These are phyloP conservation scores for Bubo scandiacus DNA, from an alignment of 2,113 vertebrate genomes.

Conservation along the genomic window DNA sequence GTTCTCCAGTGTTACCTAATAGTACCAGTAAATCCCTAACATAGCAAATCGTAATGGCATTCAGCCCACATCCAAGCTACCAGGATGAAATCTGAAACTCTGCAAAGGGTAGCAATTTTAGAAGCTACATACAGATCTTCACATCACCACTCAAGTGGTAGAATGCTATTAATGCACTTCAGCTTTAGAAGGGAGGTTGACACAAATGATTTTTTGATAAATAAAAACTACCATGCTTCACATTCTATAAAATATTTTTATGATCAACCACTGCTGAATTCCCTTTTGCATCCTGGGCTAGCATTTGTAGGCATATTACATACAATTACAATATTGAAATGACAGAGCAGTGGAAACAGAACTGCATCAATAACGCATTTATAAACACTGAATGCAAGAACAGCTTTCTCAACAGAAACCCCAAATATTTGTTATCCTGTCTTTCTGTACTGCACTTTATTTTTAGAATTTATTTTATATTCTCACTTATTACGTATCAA, in stretches of 20 bases:
- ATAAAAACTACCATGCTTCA: not conserved
- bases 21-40: constrained; percentile 59
- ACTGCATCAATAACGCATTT: not conserved
- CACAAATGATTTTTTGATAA: not conserved
- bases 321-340: not conserved
- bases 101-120: constrained; percentile 14
- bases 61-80: not conserved
- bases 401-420: not conserved
- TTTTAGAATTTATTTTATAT: not conserved
- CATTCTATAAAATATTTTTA: not conserved
- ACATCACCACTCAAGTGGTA: not conserved
- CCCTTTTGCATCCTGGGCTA: not conserved
- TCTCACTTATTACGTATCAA: not conserved
- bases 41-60: not conserved
- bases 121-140: not conserved
- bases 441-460: not conserved
- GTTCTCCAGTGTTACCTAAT: constrained; percentile 24
- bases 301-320: not conserved
- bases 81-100: constrained; percentile 43
- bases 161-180: not conserved
- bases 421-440: not conserved
- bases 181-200: not conserved
- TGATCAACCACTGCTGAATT: not conserved
- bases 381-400: not conserved
- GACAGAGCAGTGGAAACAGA: not conserved